These are phyloP conservation scores for Spicauda simplicius DNA, from an alignment of 2,888 invertebrate genomes.

Conservation along the genomic window DNA sequence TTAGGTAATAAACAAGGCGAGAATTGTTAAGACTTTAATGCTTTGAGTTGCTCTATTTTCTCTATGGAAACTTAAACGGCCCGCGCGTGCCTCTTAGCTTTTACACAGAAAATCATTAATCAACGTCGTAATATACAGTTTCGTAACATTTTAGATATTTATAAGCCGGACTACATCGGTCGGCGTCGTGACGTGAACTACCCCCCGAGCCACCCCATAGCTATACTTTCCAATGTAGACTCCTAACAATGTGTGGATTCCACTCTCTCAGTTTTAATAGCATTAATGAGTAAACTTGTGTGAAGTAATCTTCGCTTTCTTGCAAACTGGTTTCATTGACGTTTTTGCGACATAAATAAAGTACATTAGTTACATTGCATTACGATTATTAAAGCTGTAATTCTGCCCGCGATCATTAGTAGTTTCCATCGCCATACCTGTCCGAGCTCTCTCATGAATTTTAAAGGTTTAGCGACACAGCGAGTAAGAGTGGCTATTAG, in stretches of 20 bases:
- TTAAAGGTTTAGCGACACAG: constrained; percentile 25
- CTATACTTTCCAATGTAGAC: constrained; percentile 39
- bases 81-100: constrained; percentile 15
- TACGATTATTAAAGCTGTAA: constrained; percentile 28
- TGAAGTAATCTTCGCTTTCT: constrained; percentile 35
- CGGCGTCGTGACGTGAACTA: constrained; percentile 35
- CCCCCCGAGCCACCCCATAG: constrained; percentile 43
- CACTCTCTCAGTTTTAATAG: constrained; percentile 36
- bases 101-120: constrained; percentile 25
- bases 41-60: background rate
- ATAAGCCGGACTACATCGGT: constrained; percentile 32
- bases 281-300: constrained; percentile 24
- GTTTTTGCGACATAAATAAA: constrained; percentile 28
- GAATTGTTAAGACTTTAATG: background rate
- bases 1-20: background rate
- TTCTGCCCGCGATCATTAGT: constrained; percentile 23
- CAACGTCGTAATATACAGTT: constrained; percentile 40
- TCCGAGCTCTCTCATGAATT: constrained; percentile 22
- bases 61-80: constrained; percentile 1
- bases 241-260: constrained; percentile 37
- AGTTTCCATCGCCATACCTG: constrained; percentile 27
- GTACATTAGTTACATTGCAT: constrained; percentile 33
- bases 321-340: constrained; percentile 29
- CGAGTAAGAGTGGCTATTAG: constrained; percentile 52
- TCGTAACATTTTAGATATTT: constrained; percentile 48